phyloP scores from a whole-genome alignment of 2,113 vertebrate genomes.

The Hyla sarda region DNA sequence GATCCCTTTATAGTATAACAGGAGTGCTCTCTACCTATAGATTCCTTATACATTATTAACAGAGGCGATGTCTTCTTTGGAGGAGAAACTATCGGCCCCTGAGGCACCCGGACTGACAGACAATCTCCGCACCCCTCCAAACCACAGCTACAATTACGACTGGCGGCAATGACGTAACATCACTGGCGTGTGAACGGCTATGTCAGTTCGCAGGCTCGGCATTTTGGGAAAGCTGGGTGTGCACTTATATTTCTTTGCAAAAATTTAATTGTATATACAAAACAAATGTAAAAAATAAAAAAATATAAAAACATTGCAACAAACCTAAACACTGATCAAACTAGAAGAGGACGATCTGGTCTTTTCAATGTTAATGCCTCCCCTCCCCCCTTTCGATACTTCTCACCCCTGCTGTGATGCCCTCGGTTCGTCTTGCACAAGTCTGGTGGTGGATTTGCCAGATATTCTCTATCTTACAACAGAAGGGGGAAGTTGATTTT shows the following conservation, averaged over 20 bases:
- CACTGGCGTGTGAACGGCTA: neutral
- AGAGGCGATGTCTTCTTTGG: too few species aligned
- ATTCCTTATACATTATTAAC: neutral
- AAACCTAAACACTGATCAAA: neutral
- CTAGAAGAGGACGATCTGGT: neutral
- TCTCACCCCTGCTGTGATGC: neutral
- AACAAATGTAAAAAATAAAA: neutral
- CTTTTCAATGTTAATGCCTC: neutral
- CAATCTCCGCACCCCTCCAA: neutral
- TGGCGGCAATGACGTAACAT: neutral
- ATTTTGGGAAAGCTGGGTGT: neutral
- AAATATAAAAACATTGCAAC: neutral
- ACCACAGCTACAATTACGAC: neutral
- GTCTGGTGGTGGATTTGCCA: neutral
- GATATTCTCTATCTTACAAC: too few species aligned
- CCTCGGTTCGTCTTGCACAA: neutral
- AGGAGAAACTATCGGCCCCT: neutral
- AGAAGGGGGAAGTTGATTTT: neutral
- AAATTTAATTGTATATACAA: too few species aligned
- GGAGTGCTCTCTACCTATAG: neutral
- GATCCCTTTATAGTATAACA: too few species aligned
- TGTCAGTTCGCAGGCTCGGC: neutral
- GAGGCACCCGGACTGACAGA: neutral
- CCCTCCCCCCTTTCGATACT: neutral
- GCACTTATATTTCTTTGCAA: too few species aligned